phyloP scores from a whole-genome alignment of 2,113 vertebrate genomes.

The Glaucomys volans region DNA sequence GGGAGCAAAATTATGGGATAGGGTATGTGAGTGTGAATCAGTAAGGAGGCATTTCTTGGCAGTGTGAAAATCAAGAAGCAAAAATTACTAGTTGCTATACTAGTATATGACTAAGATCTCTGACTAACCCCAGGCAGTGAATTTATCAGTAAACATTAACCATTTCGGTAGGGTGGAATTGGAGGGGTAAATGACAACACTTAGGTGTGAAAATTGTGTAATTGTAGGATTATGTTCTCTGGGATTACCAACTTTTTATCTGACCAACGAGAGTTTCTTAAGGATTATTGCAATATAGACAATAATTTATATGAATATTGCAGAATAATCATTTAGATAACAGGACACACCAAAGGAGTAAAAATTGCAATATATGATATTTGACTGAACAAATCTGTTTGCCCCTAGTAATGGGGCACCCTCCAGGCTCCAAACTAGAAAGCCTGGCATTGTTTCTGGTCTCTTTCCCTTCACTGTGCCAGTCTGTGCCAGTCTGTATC shows the following conservation, averaged over 20 bases:
- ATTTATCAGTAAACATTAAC: background rate
- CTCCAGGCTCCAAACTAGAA: background rate
- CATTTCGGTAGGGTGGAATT: background rate
- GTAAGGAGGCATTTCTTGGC: background rate
- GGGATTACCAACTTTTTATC: background rate
- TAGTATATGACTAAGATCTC: background rate
- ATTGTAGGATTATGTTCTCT: background rate
- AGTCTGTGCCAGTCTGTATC: fast-evolving
- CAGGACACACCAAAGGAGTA: background rate
- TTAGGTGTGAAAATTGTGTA: background rate
- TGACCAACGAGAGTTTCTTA: background rate
- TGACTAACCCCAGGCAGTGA: background rate
- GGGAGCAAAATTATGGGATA: background rate
- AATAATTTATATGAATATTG: background rate
- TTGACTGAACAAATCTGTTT: background rate
- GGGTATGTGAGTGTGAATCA: background rate
- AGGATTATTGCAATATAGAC: background rate
- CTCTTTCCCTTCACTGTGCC: background rate
- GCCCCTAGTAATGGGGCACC: background rate
- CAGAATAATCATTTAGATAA: background rate
- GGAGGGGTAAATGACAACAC: background rate
- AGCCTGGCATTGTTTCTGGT: background rate
- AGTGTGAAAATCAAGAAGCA: background rate
- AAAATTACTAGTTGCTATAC: background rate
- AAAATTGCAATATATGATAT: background rate